These are phyloP conservation scores for Lamellibrachia satsuma DNA, from an alignment of 2,888 invertebrate genomes.

Conservation along the genomic window DNA sequence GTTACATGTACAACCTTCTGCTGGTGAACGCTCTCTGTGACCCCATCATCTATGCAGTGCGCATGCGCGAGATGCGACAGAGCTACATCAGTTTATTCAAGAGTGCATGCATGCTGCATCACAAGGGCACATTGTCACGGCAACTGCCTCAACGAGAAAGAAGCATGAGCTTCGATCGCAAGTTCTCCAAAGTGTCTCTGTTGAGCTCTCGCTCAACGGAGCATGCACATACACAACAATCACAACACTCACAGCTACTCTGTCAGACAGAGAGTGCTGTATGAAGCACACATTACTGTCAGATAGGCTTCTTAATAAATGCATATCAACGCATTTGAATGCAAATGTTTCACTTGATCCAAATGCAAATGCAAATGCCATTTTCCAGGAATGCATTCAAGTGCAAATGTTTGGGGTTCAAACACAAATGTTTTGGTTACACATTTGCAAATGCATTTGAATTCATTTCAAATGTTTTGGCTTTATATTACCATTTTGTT, in stretches of 20 bases:
- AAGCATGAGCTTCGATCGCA: constrained; percentile 25
- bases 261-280: constrained; percentile 8
- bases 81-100: constrained; percentile 34
- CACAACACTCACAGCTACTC: not conserved
- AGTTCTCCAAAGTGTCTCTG: constrained; percentile 29
- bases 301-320: no score
- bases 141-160: constrained; percentile 14
- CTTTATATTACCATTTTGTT: no score
- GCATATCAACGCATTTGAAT: no score
- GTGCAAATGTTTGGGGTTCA: no score
- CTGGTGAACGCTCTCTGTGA: constrained; percentile 40
- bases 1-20: constrained; percentile 36
- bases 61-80: constrained; percentile 36
- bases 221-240: constrained; percentile 21
- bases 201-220: constrained; percentile 21
- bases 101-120: constrained; percentile 25
- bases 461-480: no score
- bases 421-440: no score
- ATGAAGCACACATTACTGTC: no score
- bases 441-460: no score
- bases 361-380: no score
- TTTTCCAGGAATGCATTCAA: no score
- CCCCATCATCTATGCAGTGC: constrained; percentile 41
- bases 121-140: not conserved
- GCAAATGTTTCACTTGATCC: no score